Evolutionary conservation across 2,797 vertebrate genomes (phyloP).

Genomic region (Iguana delicatissima): DNA sequence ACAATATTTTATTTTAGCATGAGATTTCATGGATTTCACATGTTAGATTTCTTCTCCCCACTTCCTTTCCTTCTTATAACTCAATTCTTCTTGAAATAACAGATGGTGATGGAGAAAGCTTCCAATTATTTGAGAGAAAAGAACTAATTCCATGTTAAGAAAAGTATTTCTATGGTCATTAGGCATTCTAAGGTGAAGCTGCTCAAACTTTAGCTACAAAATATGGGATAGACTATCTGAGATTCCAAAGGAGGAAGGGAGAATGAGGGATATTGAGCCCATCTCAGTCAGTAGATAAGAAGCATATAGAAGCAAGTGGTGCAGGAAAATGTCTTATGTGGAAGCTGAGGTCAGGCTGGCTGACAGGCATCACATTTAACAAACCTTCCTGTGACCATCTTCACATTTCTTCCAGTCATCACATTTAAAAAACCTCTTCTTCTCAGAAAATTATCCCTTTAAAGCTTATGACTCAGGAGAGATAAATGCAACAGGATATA

Average conservation of each 20-base stretch:
- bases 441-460: neutral
- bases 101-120: neutral
- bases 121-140: neutral
- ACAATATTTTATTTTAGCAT: too few species aligned
- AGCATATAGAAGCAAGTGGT: conserved; percentile 51
- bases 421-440: neutral
- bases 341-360: neutral
- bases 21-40: too few species aligned
- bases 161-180: neutral
- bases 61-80: neutral
- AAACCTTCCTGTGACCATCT: neutral
- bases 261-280: neutral
- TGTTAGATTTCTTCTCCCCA: neutral
- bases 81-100: neutral
- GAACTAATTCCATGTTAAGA: neutral
- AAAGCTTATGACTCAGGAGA: neutral
- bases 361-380: conserved; percentile 1
- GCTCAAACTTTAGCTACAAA: neutral
- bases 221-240: neutral
- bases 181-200: neutral
- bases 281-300: conserved; percentile 13
- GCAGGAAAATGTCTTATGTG: too few species aligned
- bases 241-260: neutral
- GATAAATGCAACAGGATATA: neutral
- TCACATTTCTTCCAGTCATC: conserved; percentile 8